Conservation (phyloP, 2,888 invertebrate genomes). For the Aleiodes testaceus region DNA sequence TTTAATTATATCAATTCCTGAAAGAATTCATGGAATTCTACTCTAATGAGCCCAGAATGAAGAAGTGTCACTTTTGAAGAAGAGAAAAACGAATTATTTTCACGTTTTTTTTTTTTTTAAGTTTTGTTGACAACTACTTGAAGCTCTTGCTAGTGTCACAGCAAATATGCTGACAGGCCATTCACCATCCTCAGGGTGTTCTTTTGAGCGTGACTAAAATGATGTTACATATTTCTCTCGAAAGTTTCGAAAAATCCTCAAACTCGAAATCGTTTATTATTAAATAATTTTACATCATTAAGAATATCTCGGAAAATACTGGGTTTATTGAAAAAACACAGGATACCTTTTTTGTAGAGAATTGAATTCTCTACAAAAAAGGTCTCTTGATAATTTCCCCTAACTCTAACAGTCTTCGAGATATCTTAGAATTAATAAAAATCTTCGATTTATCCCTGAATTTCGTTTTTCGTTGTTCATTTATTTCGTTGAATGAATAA, state of each 20-base stretch:
- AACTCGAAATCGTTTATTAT: no score
- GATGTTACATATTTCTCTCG: slow-evolving; percentile 48
- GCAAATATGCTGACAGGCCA: slow-evolving; percentile 66
- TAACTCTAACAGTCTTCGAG: not conserved
- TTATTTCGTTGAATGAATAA: not conserved
- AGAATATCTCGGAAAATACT: no score
- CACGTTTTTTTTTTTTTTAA: slow-evolving; percentile 47
- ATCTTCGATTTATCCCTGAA: not conserved
- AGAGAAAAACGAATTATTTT: slow-evolving; percentile 26
- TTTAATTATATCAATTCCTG: slow-evolving; percentile 35
- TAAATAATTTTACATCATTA: no score
- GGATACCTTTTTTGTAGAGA: slow-evolving; percentile 24
- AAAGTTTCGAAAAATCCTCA: no score
- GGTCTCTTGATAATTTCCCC: not conserved
- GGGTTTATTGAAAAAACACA: not conserved
- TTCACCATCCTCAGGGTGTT: slow-evolving; percentile 56
- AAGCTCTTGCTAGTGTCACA: slow-evolving; percentile 51
- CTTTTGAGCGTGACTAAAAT: slow-evolving; percentile 56
- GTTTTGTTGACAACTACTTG: slow-evolving; percentile 53
- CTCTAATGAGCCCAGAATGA: slow-evolving; percentile 65
- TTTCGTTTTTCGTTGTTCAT: not conserved
- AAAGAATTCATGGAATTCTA: slow-evolving; percentile 58
- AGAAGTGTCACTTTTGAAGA: slow-evolving; percentile 58
- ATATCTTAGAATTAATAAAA: not conserved
- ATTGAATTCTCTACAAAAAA: slow-evolving; percentile 21